Evolutionary conservation across 2,113 vertebrate genomes (phyloP), one percentile per base, ranked within the genome.

Genomic region (Pyxicephalus adspersus): DNA sequence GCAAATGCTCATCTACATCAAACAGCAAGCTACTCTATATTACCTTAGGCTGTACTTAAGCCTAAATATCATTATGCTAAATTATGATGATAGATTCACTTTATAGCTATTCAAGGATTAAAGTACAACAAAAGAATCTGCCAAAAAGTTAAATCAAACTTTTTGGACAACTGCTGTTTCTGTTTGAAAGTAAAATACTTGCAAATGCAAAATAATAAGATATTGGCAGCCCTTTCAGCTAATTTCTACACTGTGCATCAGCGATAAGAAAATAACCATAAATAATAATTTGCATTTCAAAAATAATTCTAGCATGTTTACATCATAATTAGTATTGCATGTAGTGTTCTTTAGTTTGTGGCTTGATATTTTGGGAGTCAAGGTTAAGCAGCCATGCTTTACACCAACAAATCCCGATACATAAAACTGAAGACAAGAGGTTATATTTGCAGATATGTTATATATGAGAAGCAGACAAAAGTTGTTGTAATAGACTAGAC

Each of bases 141-240:
- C 45, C 67, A 70, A 73, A 31, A 72, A 55, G 71, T 74, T 74
- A 57, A 11, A 74, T 74, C 29, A 58, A 74, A 38, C 71, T 60
- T 74, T 60, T 60, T 73, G 54, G 7, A 28, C 22, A 73, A 74
- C 54, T 29, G 28, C 51, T 20, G 45, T 17, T 34, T 74, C 54
- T 74, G 28, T 38, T 57, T 58, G 55, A 22, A 60, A 60, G 38
- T 55, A 19, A 26, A 70, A 8, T 28, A 70, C 28, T 71, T 55
- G 18, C 20, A 75, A 45, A 63, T 50, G 8, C 22, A 76, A 26
- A 75, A 38, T 51, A 63, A 25, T 51, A 6, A 64, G 45, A 23
- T 50, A n/a, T 64, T 76, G 57, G 73, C 29, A 76, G 23, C 34
- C 58, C 38, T 74, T 51, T 45, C 15, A 61, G 58, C 58, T 51